Percentiles rank a stretch among this genome's conserved stretches.
These are phyloP conservation scores for Pristionchus maxplancki DNA, from an alignment of 2,888 invertebrate species.

Conservation along the genomic window DNA sequence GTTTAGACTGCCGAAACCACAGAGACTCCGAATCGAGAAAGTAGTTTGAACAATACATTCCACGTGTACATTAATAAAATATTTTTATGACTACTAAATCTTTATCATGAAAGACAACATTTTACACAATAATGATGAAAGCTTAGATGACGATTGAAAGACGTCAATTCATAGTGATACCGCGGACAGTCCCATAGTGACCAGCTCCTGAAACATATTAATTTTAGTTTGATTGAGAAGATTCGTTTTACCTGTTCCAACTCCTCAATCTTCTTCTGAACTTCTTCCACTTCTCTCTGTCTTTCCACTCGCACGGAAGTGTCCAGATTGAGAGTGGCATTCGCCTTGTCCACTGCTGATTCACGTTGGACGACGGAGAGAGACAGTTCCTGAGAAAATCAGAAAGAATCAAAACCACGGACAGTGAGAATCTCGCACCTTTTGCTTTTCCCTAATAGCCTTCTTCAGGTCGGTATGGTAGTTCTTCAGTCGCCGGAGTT, in stretches of 20 bases:
- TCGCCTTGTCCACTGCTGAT: conserved; percentile 43
- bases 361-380: conserved; percentile 46
- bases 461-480: conserved; percentile 37
- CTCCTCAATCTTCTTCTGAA: conserved; percentile 40
- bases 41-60: neutral
- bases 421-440: no score
- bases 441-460: conserved; percentile 47
- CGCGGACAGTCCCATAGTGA: conserved; percentile 32
- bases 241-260: conserved; percentile 35
- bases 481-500: conserved; percentile 43
- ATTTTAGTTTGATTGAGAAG: neutral
- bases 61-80: neutral
- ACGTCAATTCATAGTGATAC: neutral
- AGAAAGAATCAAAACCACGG: neutral
- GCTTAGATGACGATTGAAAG: neutral
- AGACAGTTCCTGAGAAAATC: conserved; percentile 9
- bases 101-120: neutral
- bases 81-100: neutral
- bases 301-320: conserved; percentile 30
- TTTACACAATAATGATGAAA: neutral
- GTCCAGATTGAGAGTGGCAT: conserved; percentile 42
- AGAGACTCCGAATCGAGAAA: neutral
- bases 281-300: conserved; percentile 19
- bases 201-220: neutral
- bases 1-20: neutral